Percentiles rank a stretch among this genome's conserved stretches.
phyloP scores from a whole-genome alignment of 2,113 vertebrate species.

The Mugil cephalus region DNA sequence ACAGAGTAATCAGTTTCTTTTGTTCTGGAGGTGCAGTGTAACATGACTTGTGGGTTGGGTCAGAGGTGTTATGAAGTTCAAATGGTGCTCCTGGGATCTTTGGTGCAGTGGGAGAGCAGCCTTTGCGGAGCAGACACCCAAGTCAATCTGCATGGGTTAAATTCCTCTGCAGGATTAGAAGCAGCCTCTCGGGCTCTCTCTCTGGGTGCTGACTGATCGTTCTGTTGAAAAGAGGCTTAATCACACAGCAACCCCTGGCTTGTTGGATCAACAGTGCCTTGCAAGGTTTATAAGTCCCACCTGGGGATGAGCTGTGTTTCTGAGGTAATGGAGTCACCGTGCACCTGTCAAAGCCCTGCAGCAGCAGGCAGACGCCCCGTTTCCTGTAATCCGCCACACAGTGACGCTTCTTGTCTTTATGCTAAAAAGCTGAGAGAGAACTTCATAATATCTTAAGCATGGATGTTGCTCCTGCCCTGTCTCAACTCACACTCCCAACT shows the following conservation, averaged over 20 bases:
- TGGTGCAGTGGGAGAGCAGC: constrained; percentile 16
- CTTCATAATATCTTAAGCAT: constrained; percentile 44
- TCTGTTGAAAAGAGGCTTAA: constrained; percentile 82
- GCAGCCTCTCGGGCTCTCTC: constrained; percentile 73
- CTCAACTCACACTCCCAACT: not conserved
- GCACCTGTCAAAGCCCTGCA: constrained; percentile 66
- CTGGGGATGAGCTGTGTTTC: constrained; percentile 72
- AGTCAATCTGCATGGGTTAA: constrained; percentile 74
- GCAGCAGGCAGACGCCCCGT: constrained; percentile 23
- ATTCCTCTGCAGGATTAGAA: constrained; percentile 79
- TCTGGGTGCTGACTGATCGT: constrained; percentile 81
- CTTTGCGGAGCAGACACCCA: constrained; percentile 34
- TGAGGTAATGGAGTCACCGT: constrained; percentile 60
- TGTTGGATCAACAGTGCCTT: constrained; percentile 81
- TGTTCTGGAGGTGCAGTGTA: constrained; percentile 26
- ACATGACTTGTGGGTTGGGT: constrained; percentile 34
- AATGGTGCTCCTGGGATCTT: constrained; percentile 35
- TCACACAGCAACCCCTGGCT: constrained; percentile 82
- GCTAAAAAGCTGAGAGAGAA: constrained; percentile 27
- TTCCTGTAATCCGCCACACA: constrained; percentile 35
- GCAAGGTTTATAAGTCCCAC: constrained; percentile 74
- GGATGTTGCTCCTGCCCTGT: constrained; percentile 34
- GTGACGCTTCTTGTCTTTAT: constrained; percentile 21
- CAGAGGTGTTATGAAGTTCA: constrained; percentile 41
- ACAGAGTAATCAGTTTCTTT: constrained; percentile 67